Base-by-base conservation (phyloP, 2,888 invertebrate genomes). In the Octonoba sinensis region DNA sequence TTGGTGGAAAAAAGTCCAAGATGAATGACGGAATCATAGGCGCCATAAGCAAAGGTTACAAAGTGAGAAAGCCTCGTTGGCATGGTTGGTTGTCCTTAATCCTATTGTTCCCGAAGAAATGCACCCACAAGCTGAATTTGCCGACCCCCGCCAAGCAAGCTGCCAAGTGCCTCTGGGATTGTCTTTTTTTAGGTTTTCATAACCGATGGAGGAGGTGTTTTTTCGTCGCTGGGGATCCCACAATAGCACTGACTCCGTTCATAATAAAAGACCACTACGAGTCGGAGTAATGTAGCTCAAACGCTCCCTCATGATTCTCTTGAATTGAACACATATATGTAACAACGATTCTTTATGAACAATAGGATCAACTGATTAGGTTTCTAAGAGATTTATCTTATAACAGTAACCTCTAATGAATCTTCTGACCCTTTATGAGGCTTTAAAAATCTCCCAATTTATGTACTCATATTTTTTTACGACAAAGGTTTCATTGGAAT, bases 61-160 rank as follows among this genome's bases (percentile, higher is more conserved):
- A 73, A 64, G 74, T 74, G 74, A 56, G 65, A 66, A 74, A 66
- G 36, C 57, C 65, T 46, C 24, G 56, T 66, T 74, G 74, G 74
- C 74, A 74, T 56, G 66, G 46, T 6, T 16, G 57, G 27, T 13
- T 36, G 57, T n/a, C 27, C 46, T 57, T 74, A 74, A 74, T 74
- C 54, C 74, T 59, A 74, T 74, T 74, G 74, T 74, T 56, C 24
- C 74, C 24, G 22, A 74, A 66, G 74, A 74, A 74, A 57, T 66
- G 74, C 64, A 47, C 66, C 65, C 65, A 66, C 74, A 65, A 66
- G 74, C 74, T 66, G 47, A 66, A 74, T 66, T 66, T 56, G 54
- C 46, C 57, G 66, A 57, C 57, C 56, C 57, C 56, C 24, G 46
- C 65, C 64, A 66, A 56, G 57, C 18, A 36, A 24, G 36, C 12